Conservation (phyloP, 2,888 invertebrate species). For the Trachelus tabidus region DNA sequence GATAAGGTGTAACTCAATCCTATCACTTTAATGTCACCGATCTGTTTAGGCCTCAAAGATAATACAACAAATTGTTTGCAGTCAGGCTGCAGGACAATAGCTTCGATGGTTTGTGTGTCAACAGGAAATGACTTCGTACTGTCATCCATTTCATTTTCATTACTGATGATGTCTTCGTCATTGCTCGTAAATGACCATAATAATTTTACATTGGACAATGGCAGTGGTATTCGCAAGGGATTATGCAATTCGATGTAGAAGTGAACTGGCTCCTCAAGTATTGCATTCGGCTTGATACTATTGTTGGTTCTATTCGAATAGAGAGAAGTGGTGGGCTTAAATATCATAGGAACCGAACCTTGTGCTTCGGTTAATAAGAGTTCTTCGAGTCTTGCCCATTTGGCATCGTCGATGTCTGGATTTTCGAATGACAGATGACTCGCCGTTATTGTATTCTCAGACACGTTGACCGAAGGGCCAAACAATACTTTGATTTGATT, state of each 20-base stretch:
- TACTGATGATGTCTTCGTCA: constrained; percentile 63
- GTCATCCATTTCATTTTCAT: constrained; percentile 64
- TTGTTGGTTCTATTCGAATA: constrained; percentile 77
- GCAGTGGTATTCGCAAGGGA: constrained; percentile 78
- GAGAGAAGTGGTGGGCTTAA: constrained; percentile 82
- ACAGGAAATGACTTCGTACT: constrained; percentile 66
- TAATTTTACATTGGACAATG: constrained; percentile 77
- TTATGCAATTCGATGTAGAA: constrained; percentile 82
- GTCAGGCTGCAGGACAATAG: constrained; percentile 71
- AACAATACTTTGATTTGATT: constrained; percentile 78
- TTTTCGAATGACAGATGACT: constrained; percentile 56
- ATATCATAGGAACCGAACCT: constrained; percentile 78
- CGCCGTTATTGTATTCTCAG: constrained; percentile 62
- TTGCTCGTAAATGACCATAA: constrained; percentile 76
- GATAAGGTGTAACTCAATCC: constrained; percentile 78
- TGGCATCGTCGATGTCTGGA: constrained; percentile 64
- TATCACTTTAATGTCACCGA: constrained; percentile 79
- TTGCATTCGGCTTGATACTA: constrained; percentile 75
- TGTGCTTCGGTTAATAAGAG: constrained; percentile 78
- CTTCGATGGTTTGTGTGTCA: constrained; percentile 71
- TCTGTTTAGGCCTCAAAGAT: constrained; percentile 77
- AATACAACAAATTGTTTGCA: constrained; percentile 75
- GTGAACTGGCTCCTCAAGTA: constrained; percentile 85
- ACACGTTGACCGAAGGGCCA: constrained; percentile 70
- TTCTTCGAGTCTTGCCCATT: constrained; percentile 83